Base-by-base conservation (phyloP, 2,888 invertebrate species). In the Andrena praecox region DNA sequence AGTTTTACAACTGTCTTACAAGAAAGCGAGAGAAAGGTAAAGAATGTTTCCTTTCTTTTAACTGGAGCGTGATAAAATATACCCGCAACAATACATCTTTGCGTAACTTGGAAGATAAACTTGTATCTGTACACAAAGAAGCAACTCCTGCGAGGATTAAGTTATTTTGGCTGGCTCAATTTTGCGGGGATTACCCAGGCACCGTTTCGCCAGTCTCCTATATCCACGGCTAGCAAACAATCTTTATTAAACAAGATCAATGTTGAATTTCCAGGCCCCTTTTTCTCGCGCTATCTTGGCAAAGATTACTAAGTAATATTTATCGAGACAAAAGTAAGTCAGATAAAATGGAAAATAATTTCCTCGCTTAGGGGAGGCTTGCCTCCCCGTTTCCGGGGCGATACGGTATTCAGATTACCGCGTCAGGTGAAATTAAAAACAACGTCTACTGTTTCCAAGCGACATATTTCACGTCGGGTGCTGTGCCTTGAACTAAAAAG, bases 41-140 rank as follows among this genome's bases (percentile, higher is more conserved):
- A 60, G 5, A 12, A 10, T 29, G 27, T 35, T 31, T 29, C 16
- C 2, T n/a, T 31, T 48, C 20, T 29, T 20, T 27, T 6, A 42
- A 20, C 16, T 42, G 29, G 29, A n/a, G 31, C 29, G 10, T 20
- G 31, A 48, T 71, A 48, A 62, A 62, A 48, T 31, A 20, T 52
- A 2, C 27, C 8, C 12, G 48, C 48, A 71, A 71, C 42, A 71
- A 71, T 62, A 63, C n/a, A 16, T 71, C n/a, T 62, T 59, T 62
- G 62, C 20, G 48, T 71, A 31, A 20, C 29, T 71, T 42, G 10
- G 8, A 7, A 48, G 59, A 31, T 62, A 42, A 62, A 35, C 29
- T 50, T 60, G 35, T 42, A 62, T 20, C 16, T 50, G 7, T 29
- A 63, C 60, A 31, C 48, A 50, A 62, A 50, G 62, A 62, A 48